Percentiles rank a stretch among this genome's conserved stretches.
Conservation (phyloP, 2,113 vertebrate genomes). For the Spermophilus dauricus region DNA sequence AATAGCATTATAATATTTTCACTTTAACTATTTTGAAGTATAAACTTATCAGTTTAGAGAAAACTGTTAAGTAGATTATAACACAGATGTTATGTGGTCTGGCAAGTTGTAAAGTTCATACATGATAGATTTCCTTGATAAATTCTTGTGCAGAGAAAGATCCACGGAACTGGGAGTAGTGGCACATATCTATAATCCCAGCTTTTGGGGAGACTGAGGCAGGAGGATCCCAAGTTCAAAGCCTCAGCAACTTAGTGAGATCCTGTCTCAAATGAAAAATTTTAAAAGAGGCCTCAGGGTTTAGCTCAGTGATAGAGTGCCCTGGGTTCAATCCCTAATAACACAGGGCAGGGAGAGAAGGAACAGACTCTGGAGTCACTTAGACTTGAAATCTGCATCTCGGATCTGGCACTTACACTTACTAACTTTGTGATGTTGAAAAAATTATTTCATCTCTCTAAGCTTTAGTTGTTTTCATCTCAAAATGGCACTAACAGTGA, state of each 20-base stretch:
- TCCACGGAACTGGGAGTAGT: too few relatives aligned
- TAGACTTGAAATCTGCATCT: not conserved
- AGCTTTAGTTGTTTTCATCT: slow-evolving; percentile 13
- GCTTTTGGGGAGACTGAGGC: not conserved
- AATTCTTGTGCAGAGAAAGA: not conserved
- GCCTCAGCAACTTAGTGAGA: not conserved
- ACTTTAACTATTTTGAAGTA: slow-evolving; percentile 37
- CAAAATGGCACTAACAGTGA: not conserved
- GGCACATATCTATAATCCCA: not conserved
- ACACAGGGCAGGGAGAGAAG: not conserved
- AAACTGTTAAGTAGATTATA: not conserved
- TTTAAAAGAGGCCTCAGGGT: not conserved
- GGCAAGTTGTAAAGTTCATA: not conserved
- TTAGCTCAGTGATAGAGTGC: not conserved
- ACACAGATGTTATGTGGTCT: not conserved
- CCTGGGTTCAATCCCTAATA: not conserved
- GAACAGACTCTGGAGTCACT: not conserved
- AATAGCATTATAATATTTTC: not conserved
- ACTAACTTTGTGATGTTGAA: not conserved
- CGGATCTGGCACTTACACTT: not conserved
- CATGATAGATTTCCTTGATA: not conserved
- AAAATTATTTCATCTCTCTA: slow-evolving; percentile 2
- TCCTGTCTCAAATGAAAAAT: not conserved
- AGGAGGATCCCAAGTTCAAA: not conserved
- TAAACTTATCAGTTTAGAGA: not conserved